A percentile compares a stretch with the other conserved stretches of the same genome.
phyloP scores from a whole-genome alignment of 2,888 invertebrate species.

The Teleiodes luculella region DNA sequence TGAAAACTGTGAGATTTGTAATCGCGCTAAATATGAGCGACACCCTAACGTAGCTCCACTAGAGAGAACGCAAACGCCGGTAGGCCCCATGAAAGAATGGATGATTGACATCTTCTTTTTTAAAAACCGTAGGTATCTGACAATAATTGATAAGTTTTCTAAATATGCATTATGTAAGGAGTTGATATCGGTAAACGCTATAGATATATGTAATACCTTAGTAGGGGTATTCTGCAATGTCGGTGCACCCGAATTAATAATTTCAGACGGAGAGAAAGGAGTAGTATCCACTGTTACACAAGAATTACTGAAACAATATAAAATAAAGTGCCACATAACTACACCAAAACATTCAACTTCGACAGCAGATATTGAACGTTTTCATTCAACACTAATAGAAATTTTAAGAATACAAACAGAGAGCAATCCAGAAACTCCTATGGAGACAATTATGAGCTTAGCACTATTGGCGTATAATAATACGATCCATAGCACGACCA shows the following conservation, averaged over 20 bases:
- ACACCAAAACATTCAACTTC: neutral
- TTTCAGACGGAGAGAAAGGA: neutral
- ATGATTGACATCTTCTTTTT: neutral
- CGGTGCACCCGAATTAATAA: neutral
- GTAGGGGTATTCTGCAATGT: too few relatives aligned
- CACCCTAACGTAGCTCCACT: neutral
- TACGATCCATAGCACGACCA: neutral
- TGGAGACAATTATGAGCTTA: too few relatives aligned
- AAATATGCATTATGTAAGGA: neutral
- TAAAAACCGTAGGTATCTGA: neutral
- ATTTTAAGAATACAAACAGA: neutral
- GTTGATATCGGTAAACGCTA: neutral
- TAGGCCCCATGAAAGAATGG: neutral
- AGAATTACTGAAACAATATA: neutral
- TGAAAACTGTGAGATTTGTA: neutral
- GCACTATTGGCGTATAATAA: neutral
- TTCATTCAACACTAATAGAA: neutral
- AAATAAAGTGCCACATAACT: neutral
- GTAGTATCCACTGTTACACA: neutral
- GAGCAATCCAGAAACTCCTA: too few relatives aligned
- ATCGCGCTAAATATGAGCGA: neutral
- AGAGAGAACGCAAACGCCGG: neutral
- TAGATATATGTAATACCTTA: too few relatives aligned
- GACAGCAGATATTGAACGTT: neutral
- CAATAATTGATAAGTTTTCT: slow-evolving; percentile 1